Evolutionary conservation across 2,888 invertebrate species (phyloP).

Genomic region (Aromia moschata): DNA sequence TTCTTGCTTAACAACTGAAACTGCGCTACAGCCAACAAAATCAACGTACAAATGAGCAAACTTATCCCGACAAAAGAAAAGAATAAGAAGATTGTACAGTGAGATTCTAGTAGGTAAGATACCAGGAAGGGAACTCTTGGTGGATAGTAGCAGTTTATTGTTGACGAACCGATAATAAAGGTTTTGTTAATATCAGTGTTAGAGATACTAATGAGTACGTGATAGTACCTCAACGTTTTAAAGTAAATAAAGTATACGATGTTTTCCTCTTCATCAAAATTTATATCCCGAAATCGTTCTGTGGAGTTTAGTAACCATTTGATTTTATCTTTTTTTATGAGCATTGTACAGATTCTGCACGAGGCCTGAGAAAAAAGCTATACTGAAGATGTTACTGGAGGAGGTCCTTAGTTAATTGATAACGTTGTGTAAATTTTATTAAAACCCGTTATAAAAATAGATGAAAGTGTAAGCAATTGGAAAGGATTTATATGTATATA

Average conservation of each 20-base stretch:
- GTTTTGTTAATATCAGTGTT: too few species aligned
- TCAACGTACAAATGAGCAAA: background rate
- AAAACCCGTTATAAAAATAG: too few species aligned
- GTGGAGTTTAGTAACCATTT: background rate
- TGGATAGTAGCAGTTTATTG: background rate
- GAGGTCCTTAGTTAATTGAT: too few species aligned
- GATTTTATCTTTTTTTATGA: background rate
- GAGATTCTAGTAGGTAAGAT: background rate
- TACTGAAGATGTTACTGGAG: too few species aligned
- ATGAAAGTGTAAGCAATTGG: too few species aligned
- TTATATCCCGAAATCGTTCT: background rate
- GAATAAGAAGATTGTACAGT: background rate
- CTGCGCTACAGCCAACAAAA: constrained; percentile 13
- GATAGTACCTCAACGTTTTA: background rate
- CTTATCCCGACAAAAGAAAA: background rate
- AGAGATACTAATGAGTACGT: background rate
- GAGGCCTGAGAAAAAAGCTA: background rate
- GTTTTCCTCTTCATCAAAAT: background rate
- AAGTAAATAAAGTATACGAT: background rate
- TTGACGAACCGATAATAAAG: constrained; percentile 1
- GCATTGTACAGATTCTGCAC: background rate
- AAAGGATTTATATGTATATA: too few species aligned
- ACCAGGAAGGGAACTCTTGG: background rate
- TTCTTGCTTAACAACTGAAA: constrained; percentile 34
- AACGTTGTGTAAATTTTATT: too few species aligned